Evolutionary conservation across 92 coral and sea anemone genomes (phyloP).

Genomic region (Bergia sp.): DNA sequence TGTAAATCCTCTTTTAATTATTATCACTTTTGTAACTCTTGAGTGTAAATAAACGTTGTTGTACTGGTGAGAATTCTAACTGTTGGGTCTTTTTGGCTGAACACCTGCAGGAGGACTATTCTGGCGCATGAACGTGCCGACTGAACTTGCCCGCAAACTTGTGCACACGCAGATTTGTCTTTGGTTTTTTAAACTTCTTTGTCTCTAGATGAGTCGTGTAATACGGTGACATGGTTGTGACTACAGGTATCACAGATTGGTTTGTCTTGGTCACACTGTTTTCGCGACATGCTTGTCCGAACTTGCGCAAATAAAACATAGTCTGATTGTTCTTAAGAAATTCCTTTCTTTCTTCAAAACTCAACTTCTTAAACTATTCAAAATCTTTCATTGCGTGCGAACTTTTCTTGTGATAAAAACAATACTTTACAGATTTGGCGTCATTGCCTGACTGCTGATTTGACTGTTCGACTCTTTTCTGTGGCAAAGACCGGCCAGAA

Average conservation of each 20-base stretch:
- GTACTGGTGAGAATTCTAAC: conserved; percentile 9
- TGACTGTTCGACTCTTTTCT: background rate
- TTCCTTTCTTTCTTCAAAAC: background rate
- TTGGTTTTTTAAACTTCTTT: conserved; percentile 3
- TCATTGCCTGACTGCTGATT: background rate
- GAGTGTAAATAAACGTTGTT: too few relatives aligned
- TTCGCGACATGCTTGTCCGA: background rate
- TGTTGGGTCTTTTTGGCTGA: conserved; percentile 53
- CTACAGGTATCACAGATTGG: conserved; percentile 62
- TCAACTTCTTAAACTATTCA: background rate
- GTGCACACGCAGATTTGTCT: conserved; percentile 51
- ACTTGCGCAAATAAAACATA: background rate
- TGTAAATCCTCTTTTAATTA: too few relatives aligned
- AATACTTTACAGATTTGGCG: background rate
- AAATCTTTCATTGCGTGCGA: background rate
- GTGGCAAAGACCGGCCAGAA: too few relatives aligned
- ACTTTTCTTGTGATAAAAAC: background rate
- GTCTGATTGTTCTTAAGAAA: background rate
- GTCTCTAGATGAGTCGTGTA: conserved; percentile 58
- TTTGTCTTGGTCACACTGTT: conserved; percentile 38
- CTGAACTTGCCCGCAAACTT: conserved; percentile 57
- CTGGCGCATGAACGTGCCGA: conserved; percentile 67
- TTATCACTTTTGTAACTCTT: too few relatives aligned
- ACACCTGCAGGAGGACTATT: conserved; percentile 67
- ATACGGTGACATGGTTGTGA: conserved; percentile 60